Base-by-base conservation (phyloP, 2,797 vertebrate species). In the Ctenopoma multispine region DNA sequence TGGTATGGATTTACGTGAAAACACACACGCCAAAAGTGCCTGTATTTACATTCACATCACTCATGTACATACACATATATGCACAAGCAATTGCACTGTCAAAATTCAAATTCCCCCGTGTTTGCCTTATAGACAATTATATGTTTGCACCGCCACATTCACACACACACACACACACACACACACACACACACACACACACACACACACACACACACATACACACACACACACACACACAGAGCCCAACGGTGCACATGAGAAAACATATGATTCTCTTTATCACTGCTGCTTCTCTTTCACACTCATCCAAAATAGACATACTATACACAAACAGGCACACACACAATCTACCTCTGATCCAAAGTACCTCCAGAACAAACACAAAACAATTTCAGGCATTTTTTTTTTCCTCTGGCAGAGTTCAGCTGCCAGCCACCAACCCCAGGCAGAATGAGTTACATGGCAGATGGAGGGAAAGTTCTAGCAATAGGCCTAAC, bases 251-350 rank as follows among this genome's bases (percentile, higher is more conserved):
- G 40, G 69, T 3, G 10, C 82, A 81, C 79, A 78, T 87, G 77
- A 66, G 53, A 86, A 85, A 85, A 83, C 87, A 89, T 90, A 81
- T 86, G 83, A 87, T 88, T 91, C 81, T 85, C 75, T 81, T 92
- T 81, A 91, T 85, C 83, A 18, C 78, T 47, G 44, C 68, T 64
- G 81, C 78, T 72, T 90, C 79, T 85, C 83, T 82, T 87, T 84
- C 78, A 87, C 83, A 83, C 75, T 69, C 74, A 81, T 89, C 82
- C 85, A 88, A 90, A 87, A 85, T 78, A 86, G 79, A 88, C 87
- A 89, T 68, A 72, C 66, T 80, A 67, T 46, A 75, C 69, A 84
- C 81, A 82, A 81, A 81, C 79, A 68, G 65, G 77, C 79, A 62
- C 31, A 62, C 63, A 62, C 72, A 79, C 69, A 71, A 65, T 70